Base-by-base conservation (phyloP, 2,888 invertebrate species). In the Hypercompe scribonia region DNA sequence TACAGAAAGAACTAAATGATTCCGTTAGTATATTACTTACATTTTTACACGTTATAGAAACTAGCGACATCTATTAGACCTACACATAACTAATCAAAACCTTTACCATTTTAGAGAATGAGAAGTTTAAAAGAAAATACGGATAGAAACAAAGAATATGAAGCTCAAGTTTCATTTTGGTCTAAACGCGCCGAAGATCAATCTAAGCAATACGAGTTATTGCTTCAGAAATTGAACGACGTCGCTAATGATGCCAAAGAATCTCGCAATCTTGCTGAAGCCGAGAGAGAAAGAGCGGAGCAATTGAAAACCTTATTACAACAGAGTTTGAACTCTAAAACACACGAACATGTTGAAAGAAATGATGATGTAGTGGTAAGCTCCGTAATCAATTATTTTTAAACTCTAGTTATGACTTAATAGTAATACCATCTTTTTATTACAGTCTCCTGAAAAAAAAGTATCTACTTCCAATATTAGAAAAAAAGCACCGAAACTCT, bases 1-100 rank as follows among this genome's bases (percentile, higher is more conserved):
- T 96, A 28, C 95, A 93, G 86, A 92, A 95, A 75, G 95, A 96
- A 83, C 81, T 96, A 31, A 87, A 88, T 50, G 92, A 95, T 81
- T 90, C 91, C 72, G 94, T 95, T 88, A 81, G 90, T 89, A 75
- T 24, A 24, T 65, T 68, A 64, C 61, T 65, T 68, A 64, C 61
- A 31, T 61, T 28, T 2, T 28, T 61, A 15, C 2, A 58, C 8
- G 3, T 61, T 7, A 61, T 61, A 31, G 1, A 13, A 15, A 28
- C 15, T 10, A 61, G 15, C 58, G 28, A 58, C 15, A 28, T 18
- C 31, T 31, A 31, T 7, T 31, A 4, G 7, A 61, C 31, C 31
- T 31, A 61, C 33, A 54, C n/a, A 24, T 8, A 31, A n/a, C 34
- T 65, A 58, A 39, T 54, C 58, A 15, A 42, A 24, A 33, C 33